Evolutionary conservation across 1,140 invertebrate genomes (phyloP), one percentile per base, ranked within the genome.

Genomic region (Heliconius hermathena): DNA sequence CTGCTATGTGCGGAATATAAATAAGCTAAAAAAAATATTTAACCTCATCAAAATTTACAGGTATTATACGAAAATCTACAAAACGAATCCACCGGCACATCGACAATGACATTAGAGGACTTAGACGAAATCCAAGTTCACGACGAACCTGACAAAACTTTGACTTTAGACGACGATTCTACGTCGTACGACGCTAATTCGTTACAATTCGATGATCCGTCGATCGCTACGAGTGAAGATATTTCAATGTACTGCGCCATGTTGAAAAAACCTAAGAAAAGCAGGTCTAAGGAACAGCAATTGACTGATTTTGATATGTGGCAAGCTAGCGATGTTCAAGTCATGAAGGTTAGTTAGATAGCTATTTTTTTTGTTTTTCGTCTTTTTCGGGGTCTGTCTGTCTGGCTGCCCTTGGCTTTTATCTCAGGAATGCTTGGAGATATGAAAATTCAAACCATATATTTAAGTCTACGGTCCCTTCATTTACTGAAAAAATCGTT

Each of bases 261-360:
- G 52, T 18, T 91, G 73, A 94, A 92, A 83, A 92, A 91, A 76
- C 87, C 87, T 8, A 93, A 91, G 82, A 94, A 91, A 74, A 87
- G 79, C 20, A 85, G 80, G 22, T 85, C 80, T 2, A 91, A 89
- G 52, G 89, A 91, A 52, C 81, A 89, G 80, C 87, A 89, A 54
- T n/a, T 90, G 71, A 85, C 87, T 2, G 92, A 94, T n/a, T 80
- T 86, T 8, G 90, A 87, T 66, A 94, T 94, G 92, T 94, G 92
- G 92, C 85, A 88, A 71, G 92, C 91, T 0, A 94, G 86, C 60
- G 88, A 93, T 72, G 73, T 91, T 11, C 89, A 94, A 75, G 92
- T 94, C 16, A 91, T 93, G 89, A 84, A 91, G 89, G 92, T 94
- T 36, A 79, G 83, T 76, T 36, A 46, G 41, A 9, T 11, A 13